A percentile compares a stretch with the other conserved stretches of the same genome.
phyloP scores from a whole-genome alignment of 2,113 vertebrate genomes.

The Tachycineta bicolor region DNA sequence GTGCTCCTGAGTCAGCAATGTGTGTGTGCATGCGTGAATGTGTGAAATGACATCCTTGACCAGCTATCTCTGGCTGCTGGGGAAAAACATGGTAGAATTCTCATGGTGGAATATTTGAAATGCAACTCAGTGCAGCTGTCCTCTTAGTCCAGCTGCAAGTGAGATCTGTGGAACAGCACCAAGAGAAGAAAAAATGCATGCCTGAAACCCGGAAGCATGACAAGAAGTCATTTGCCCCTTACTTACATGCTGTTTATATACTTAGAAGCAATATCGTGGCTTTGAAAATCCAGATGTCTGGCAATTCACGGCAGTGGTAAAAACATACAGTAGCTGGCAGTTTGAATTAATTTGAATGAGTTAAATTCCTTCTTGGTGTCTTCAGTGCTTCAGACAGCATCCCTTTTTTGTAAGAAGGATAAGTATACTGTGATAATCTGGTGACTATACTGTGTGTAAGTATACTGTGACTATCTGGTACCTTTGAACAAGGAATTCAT shows the following conservation, averaged over 20 bases:
- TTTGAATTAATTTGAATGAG: neutral
- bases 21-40: rapidly evolving
- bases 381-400: neutral
- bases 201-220: neutral
- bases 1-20: neutral
- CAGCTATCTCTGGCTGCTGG: neutral
- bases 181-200: neutral
- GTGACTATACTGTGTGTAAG: too few relatives aligned
- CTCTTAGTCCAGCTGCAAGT: neutral
- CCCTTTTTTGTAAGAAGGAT: neutral
- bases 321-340: neutral
- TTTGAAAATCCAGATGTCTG: neutral
- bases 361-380: neutral
- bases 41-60: neutral
- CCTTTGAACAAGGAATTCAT: neutral
- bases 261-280: neutral
- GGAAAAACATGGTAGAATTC: neutral
- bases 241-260: neutral
- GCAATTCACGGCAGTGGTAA: neutral
- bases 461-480: neutral
- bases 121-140: neutral
- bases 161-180: neutral
- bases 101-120: neutral
- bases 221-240: neutral
- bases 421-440: neutral